Conservation (phyloP, 2,113 vertebrate genomes). For the Clarias macrocephalus region DNA sequence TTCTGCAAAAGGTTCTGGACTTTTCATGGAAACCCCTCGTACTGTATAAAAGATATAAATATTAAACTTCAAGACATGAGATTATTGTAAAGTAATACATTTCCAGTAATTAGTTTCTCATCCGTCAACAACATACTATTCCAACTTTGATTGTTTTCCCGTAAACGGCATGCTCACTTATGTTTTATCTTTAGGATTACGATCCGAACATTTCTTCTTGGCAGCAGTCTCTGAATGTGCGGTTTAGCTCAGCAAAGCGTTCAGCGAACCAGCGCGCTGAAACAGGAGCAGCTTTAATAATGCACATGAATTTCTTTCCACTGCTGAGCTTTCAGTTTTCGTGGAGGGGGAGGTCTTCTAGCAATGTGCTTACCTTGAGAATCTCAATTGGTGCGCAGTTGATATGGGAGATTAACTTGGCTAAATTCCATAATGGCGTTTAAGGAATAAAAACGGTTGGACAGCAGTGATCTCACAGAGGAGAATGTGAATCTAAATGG, state of each 20-base stretch:
- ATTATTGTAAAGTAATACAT: background rate
- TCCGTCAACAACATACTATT: background rate
- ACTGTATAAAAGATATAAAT: background rate
- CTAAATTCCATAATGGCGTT: background rate
- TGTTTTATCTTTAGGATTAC: background rate
- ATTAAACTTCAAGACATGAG: background rate
- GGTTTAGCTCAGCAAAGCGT: background rate
- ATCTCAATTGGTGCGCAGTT: background rate
- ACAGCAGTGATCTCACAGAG: background rate
- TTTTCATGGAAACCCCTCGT: too few species aligned
- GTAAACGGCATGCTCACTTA: background rate
- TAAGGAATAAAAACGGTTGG: background rate
- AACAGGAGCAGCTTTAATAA: constrained; percentile 8
- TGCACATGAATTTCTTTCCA: constrained; percentile 6
- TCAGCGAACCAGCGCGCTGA: background rate
- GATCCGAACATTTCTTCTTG: background rate
- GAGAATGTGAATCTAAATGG: background rate
- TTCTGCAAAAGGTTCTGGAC: too few species aligned
- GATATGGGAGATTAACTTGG: constrained; percentile 12
- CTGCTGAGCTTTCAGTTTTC: constrained; percentile 24
- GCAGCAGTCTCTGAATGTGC: background rate
- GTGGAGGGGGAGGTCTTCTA: background rate
- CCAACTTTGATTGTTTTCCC: background rate
- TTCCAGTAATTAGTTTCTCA: background rate
- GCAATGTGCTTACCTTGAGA: constrained; percentile 2